A percentile compares a stretch with the other conserved stretches of the same genome.
Conservation (phyloP, 2,113 vertebrate genomes). For the Odontophorus gujanensis region DNA sequence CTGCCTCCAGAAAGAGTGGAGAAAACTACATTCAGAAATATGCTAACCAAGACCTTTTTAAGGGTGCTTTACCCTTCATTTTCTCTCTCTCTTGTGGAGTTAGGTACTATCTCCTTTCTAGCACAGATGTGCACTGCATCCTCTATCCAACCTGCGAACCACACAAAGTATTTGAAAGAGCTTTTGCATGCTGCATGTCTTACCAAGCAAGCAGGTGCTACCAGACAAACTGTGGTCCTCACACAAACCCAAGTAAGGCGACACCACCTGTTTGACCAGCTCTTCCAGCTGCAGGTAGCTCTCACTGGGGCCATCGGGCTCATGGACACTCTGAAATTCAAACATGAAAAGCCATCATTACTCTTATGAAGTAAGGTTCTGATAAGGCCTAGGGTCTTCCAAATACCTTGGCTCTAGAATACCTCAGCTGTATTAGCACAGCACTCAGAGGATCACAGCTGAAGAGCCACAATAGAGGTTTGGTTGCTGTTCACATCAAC, state of each 20-base stretch:
- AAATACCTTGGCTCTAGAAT: background rate
- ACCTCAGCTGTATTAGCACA: background rate
- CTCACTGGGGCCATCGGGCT: slow-evolving; percentile 82
- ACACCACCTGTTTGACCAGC: slow-evolving; percentile 88
- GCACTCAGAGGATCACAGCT: background rate
- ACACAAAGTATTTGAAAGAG: background rate
- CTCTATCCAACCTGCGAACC: background rate
- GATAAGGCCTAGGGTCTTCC: background rate
- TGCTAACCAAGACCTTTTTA: background rate
- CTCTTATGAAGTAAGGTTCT: background rate
- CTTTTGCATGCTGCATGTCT: background rate
- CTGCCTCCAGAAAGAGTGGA: background rate
- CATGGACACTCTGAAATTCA: slow-evolving; percentile 88
- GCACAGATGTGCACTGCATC: background rate
- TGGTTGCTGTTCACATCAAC: background rate
- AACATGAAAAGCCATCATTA: background rate
- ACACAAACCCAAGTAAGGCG: slow-evolving; percentile 86
- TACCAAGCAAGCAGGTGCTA: slow-evolving; percentile 75
- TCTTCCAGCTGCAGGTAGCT: slow-evolving; percentile 88
- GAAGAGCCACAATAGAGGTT: background rate
- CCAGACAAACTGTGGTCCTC: slow-evolving; percentile 72
- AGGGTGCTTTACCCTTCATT: background rate
- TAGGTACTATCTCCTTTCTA: background rate
- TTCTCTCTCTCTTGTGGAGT: background rate
- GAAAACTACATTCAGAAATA: background rate